Evolutionary conservation across 2,888 invertebrate species (phyloP).

Genomic region (Parasteatoda lunata): DNA sequence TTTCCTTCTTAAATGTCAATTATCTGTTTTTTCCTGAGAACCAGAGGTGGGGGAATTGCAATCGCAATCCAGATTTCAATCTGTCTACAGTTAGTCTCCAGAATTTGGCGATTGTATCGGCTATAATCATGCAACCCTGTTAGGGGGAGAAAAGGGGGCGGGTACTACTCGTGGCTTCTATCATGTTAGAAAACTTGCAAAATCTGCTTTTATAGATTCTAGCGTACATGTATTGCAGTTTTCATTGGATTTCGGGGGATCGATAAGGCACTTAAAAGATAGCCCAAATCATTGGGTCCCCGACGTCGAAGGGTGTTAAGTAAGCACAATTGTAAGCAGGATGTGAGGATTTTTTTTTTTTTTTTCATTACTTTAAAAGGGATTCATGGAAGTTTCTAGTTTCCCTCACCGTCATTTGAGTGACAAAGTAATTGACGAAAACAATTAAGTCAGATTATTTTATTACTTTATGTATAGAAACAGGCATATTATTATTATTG

Average conservation of each 20-base stretch:
- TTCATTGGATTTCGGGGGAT: slow-evolving; percentile 48
- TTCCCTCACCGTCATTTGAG: too few relatives aligned
- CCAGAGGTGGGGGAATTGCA: background rate
- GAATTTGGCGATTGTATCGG: slow-evolving; percentile 20
- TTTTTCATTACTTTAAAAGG: too few relatives aligned
- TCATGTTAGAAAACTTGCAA: slow-evolving; percentile 22
- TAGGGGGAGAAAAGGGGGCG: background rate
- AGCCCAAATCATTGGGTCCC: slow-evolving; percentile 36
- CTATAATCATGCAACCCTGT: slow-evolving; percentile 25
- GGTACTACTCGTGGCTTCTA: background rate
- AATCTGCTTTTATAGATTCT: slow-evolving; percentile 12
- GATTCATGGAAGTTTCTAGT: too few relatives aligned
- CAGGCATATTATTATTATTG: too few relatives aligned
- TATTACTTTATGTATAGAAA: too few relatives aligned
- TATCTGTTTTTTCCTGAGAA: background rate
- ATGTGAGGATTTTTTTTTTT: slow-evolving; percentile 9
- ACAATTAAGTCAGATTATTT: too few relatives aligned
- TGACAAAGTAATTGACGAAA: too few relatives aligned
- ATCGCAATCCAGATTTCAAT: background rate
- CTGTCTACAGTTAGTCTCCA: background rate
- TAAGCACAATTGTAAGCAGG: slow-evolving; percentile 38
- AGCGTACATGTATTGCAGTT: slow-evolving; percentile 13
- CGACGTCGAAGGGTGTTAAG: slow-evolving; percentile 34
- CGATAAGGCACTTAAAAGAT: slow-evolving; percentile 51
- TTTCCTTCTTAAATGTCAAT: background rate